Base-by-base conservation (phyloP, 2,888 invertebrate genomes). In the Perithous albicinctus region DNA sequence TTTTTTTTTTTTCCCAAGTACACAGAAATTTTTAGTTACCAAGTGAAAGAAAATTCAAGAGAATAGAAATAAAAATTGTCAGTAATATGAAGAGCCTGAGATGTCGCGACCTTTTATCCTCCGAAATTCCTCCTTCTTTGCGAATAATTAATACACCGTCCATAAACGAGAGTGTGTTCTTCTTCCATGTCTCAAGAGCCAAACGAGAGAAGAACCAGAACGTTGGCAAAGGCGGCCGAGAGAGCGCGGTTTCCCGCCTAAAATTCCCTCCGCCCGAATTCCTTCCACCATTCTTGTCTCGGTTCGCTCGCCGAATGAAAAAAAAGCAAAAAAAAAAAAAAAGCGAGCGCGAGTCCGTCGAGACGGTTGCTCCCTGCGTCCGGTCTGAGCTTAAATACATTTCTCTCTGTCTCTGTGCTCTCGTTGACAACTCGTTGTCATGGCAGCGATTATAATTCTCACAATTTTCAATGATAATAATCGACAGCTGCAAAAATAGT, bases 221-320 rank as follows among this genome's bases (percentile, higher is more conserved):
- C 51, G 23, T 66, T 12, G 32, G 56, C 38, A 51, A 79, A 79
- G 26, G n/a, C n/a, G 32, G 64, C 41, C 43, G 32, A 35, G 32
- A 41, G 48, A 43, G 64, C 64, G 15, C 74, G 59, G 82, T 84
- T 84, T 84, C 84, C 84, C 84, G 84, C 84, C 82, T 83, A 84
- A 84, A 84, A 83, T 83, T 78, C 78, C 61, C 78, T 76, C 82
- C 54, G 70, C 54, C 80, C 82, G 56, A 64, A 80, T 78, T 77
- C 80, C 63, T 48, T 67, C 41, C 56, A 41, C 29, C 75, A 56
- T 51, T 69, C 26, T 69, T 38, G 38, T 35, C 63, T 56, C 61
- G 54, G 46, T 1, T 43, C 61, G 63, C 66, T 64, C 56, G 66
- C 7, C n/a, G 41, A 64, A 81, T 64, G 73, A 66, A 56, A 51